Percentiles rank a stretch among this genome's conserved stretches.
phyloP scores from a whole-genome alignment of 2,113 vertebrate species.

The Lagopus leucura region DNA sequence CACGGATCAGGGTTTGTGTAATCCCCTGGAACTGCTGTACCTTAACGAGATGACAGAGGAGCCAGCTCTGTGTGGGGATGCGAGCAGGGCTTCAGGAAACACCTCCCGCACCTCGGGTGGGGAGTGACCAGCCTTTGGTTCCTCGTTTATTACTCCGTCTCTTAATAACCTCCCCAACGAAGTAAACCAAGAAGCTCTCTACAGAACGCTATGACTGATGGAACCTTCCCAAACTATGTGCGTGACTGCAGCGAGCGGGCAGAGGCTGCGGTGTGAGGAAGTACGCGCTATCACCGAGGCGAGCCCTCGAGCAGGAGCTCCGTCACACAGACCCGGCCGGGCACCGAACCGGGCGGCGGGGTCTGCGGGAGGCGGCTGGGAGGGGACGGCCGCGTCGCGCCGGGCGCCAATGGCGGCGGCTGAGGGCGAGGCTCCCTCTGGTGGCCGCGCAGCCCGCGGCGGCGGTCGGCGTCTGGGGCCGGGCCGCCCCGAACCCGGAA shows the following conservation, averaged over 20 bases:
- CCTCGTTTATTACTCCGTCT: not conserved
- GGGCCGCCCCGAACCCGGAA: constrained; percentile 30
- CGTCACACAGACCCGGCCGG: no score
- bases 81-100: not conserved
- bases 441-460: not conserved
- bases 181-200: rapidly evolving
- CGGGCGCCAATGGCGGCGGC: not conserved
- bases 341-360: no score
- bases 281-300: no score
- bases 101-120: not conserved
- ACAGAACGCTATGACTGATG: no score
- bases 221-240: rapidly evolving
- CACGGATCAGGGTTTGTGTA: not conserved
- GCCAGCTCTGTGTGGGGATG: not conserved
- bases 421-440: not conserved
- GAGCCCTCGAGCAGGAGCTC: no score
- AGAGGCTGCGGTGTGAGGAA: rapidly evolving
- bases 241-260: rapidly evolving
- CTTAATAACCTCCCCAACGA: not conserved
- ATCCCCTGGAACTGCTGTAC: not conserved
- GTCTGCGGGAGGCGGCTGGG: no score
- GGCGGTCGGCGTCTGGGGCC: not conserved
- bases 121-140: not conserved
- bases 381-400: no score
- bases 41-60: not conserved